phyloP scores from a whole-genome alignment of 2,797 vertebrate species.

The Crypturellus tataupa region DNA sequence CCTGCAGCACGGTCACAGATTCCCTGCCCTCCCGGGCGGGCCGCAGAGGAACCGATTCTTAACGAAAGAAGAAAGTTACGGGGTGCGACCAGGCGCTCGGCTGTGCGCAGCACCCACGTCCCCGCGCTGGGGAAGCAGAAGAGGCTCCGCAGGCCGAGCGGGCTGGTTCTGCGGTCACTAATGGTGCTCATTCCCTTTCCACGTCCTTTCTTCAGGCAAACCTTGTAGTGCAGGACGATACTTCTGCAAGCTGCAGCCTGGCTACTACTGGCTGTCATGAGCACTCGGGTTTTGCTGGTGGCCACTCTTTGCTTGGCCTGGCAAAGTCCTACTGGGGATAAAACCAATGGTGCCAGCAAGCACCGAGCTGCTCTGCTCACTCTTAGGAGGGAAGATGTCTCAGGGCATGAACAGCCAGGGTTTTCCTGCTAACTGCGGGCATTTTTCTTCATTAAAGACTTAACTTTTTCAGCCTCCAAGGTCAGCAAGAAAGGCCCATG shows the following conservation, averaged over 20 bases:
- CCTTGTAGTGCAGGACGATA: rapidly evolving
- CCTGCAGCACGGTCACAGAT: rapidly evolving
- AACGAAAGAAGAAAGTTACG: background rate
- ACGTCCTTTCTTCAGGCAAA: background rate
- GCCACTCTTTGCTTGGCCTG: background rate
- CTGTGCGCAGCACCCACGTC: background rate
- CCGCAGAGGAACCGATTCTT: background rate
- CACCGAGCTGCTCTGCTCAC: background rate
- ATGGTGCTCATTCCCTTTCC: background rate
- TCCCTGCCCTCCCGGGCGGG: background rate
- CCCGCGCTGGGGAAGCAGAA: background rate
- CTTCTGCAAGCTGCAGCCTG: background rate
- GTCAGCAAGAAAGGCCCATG: background rate
- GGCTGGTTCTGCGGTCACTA: background rate
- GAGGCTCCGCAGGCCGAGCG: background rate
- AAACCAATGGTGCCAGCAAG: background rate
- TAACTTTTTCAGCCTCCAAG: background rate
- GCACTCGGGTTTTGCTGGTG: background rate
- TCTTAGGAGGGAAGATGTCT: background rate
- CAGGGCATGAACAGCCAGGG: too few relatives aligned
- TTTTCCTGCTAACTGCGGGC: background rate
- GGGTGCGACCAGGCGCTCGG: background rate
- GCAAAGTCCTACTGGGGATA: background rate
- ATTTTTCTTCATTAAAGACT: background rate
- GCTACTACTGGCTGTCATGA: background rate